Evolutionary conservation across 2,888 invertebrate species (phyloP), one percentile per base, ranked within the genome.

Genomic region (Kryphioiulus occultus): DNA sequence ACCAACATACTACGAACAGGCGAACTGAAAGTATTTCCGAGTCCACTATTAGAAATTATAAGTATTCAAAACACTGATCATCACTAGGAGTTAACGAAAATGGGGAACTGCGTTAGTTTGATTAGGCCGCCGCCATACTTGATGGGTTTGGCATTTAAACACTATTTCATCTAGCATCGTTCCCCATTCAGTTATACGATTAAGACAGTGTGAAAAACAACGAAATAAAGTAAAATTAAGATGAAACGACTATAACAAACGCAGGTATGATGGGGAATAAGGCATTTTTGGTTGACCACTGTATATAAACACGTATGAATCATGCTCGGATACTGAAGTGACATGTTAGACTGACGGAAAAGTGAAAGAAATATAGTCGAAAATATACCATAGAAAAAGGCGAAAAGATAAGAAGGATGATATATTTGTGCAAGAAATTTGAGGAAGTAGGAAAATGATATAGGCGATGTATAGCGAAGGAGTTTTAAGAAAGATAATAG

Each of bases 401-500:
- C 35, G 19, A 85, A 68, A 30, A 78, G 78, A 78, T 68, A 78
- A 78, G 30, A 32, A 30, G 30, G 17, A 78, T 32, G 78, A 78
- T 30, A 47, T 85, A 44, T 85, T 85, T 85, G 42, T 85, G 42
- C 47, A 26, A 85, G 85, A 44, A 85, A 85, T 17, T 3, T 85
- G 85, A 44, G 85, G 47, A 85, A 85, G 30, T 17, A 30, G 78
- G 30, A 78, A 78, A 68, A 68, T 68, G 78, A 78, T 78, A 78
- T 78, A 30, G 68, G 44, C 44, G 85, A 85, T 42, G 26, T 85
- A 22, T 12, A 39, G 12, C 85, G 22, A n/a, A 39, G 22, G 22
- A 85, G 85, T 85, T 26, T 26, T 22, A 85, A 85, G 26, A 85
- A 39, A 85, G 4, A 15, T 39, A 22, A 85, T 12, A 85, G n/a